Base-by-base conservation (phyloP, 2,113 vertebrate genomes). In the Tetrao urogallus region DNA sequence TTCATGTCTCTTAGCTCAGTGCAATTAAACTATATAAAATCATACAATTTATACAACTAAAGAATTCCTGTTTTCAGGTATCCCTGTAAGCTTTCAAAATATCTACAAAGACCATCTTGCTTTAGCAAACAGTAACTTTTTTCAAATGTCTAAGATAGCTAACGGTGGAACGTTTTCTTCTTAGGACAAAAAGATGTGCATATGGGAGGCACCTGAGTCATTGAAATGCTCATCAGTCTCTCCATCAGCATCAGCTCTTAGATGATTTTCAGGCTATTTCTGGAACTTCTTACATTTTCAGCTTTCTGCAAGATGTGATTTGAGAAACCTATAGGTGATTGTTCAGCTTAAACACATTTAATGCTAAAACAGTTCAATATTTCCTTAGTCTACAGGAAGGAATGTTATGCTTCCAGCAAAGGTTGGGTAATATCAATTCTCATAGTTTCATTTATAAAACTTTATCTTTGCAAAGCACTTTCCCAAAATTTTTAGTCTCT, bases 221-320 rank as follows among this genome's bases (percentile, higher is more conserved):
- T 72, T 86, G 72, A 64, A 60, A 52, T 36, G 57, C 66, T 75
- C 83, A 18, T 11, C 3, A 3, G 47, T 86, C 57, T 89, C 73
- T 88, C 81, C 52, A 75, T 63, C 76, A 86, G 69, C 72, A 71
- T 72, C 42, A 69, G 70, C 70, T 79, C 89, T 74, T 54, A 32
- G 30, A 75, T 38, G 21, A 82, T 75, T 92, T 92, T 36, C n/a
- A 63, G 57, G 64, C 82, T 92, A 22, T 92, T 93, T 92, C 64
- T 76, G 86, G 63, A 75, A 82, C 66, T 79, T 73, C 61, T 77
- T 70, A 66, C 16, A n/a, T 88, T 82, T 71, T 66, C 61, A 92
- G 75, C 52, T 85, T 82, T 74, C 79, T 69, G 67, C 63, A 79
- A 63, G 73, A 52, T 7, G 5, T 50, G 65, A 20, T 32, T 81